These are phyloP conservation scores for Abrostola triplasia DNA, from an alignment of 2,888 invertebrate genomes.

Conservation along the genomic window DNA sequence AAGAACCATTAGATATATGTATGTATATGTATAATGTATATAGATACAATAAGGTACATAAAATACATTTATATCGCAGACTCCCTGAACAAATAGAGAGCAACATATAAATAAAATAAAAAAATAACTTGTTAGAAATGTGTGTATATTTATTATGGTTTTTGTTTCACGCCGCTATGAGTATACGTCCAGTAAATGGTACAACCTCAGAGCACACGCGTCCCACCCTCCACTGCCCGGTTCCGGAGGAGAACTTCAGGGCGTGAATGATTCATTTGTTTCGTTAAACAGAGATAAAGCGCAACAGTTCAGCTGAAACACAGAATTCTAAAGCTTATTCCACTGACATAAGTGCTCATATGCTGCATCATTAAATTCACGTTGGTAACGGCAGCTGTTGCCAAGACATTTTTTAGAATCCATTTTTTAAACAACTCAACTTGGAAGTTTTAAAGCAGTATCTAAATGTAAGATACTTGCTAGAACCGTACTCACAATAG, in stretches of 20 bases:
- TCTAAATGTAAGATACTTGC: too few relatives aligned
- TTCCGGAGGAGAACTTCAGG: conserved; percentile 24
- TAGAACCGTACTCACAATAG: not conserved
- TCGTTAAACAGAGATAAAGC: conserved; percentile 48
- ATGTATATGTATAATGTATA: conserved; percentile 38
- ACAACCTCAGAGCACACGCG: conserved; percentile 29
- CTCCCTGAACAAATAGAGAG: too few relatives aligned
- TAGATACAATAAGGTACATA: too few relatives aligned
- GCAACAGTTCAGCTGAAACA: conserved; percentile 10
- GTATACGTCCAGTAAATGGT: conserved; percentile 37
- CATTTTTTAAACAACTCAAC: too few relatives aligned
- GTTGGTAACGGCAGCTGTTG: conserved; percentile 54
- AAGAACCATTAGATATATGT: conserved; percentile 22
- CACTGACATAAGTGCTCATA: conserved; percentile 11
- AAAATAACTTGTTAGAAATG: too few relatives aligned
- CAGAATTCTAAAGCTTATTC: conserved; percentile 30
- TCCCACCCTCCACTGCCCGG: conserved; percentile 34
- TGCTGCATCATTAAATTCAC: conserved; percentile 15
- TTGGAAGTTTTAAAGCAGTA: too few relatives aligned
- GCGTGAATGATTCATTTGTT: conserved; percentile 49
- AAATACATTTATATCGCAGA: too few relatives aligned
- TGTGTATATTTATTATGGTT: conserved; percentile 34
- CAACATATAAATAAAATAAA: too few relatives aligned
- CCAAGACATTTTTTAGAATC: conserved; percentile 53
- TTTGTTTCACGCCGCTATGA: conserved; percentile 32